phyloP scores from a whole-genome alignment of 1,140 invertebrate genomes.

The Anoplophora glabripennis region DNA sequence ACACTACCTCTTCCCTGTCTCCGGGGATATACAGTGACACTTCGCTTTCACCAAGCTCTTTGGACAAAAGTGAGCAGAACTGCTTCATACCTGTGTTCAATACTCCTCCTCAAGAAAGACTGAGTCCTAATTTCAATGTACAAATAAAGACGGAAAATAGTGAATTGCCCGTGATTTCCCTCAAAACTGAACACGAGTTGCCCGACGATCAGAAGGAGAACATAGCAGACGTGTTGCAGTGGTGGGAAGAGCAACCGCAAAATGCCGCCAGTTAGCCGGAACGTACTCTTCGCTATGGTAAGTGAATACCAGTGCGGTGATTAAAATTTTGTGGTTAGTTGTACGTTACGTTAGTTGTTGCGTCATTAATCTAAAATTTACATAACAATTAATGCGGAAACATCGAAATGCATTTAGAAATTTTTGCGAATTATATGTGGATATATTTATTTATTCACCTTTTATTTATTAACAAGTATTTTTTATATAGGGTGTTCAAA shows the following conservation, averaged over 20 bases:
- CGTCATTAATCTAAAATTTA: too few species aligned
- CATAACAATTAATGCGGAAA: too few species aligned
- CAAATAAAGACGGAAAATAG: constrained; percentile 32
- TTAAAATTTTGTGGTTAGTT: too few species aligned
- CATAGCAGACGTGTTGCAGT: constrained; percentile 52
- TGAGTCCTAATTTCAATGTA: constrained; percentile 24
- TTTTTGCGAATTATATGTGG: too few species aligned
- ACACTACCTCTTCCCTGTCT: constrained; percentile 41
- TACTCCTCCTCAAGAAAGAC: constrained; percentile 18
- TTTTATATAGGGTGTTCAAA: too few species aligned
- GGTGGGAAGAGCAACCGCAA: constrained; percentile 52
- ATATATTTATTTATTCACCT: too few species aligned
- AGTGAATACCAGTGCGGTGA: too few species aligned
- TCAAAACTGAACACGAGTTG: constrained; percentile 40
- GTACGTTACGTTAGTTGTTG: too few species aligned
- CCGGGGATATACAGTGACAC: constrained; percentile 43
- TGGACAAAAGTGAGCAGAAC: constrained; percentile 22
- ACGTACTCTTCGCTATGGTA: too few species aligned
- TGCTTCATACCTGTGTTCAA: constrained; percentile 39
- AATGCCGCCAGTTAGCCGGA: too few species aligned
- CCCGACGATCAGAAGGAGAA: constrained; percentile 46
- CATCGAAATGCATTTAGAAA: too few species aligned
- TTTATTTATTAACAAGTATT: too few species aligned
- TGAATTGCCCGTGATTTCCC: constrained; percentile 38
- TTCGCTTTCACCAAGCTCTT: constrained; percentile 40